phyloP scores from a whole-genome alignment of 2,888 invertebrate genomes.

The Adineta ricciae region DNA sequence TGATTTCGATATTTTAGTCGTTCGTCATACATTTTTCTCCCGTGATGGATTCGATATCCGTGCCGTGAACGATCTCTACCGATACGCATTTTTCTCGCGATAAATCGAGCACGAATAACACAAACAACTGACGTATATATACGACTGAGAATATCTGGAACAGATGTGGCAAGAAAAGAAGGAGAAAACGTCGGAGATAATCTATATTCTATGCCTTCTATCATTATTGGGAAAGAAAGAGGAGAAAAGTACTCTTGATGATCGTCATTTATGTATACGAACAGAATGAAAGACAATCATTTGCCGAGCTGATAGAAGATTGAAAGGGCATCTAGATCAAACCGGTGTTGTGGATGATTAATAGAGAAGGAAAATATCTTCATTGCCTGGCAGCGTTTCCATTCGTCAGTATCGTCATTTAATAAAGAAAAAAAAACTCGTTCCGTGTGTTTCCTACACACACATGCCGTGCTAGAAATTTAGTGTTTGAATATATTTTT shows the following conservation, averaged over 20 bases:
- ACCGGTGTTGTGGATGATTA: background rate
- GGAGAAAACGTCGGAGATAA: too few relatives aligned
- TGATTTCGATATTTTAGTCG: background rate
- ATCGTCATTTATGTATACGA: background rate
- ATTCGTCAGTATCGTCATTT: background rate
- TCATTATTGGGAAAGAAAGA: too few relatives aligned
- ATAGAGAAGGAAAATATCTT: background rate
- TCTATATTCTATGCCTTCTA: background rate
- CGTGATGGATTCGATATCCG: background rate
- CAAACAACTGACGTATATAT: background rate
- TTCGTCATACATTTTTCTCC: background rate
- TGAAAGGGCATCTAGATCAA: background rate
- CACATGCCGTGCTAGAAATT: background rate
- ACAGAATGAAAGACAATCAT: too few relatives aligned
- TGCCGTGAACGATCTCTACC: background rate
- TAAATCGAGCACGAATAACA: background rate
- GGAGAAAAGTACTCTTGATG: background rate
- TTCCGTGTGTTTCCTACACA: background rate
- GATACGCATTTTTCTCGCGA: background rate
- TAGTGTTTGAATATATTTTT: slow-evolving; percentile 7
- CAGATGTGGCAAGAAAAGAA: background rate
- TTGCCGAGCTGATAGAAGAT: too few relatives aligned
- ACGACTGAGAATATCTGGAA: background rate
- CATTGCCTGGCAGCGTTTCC: too few relatives aligned
- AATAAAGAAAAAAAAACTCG: too few relatives aligned